Conservation (phyloP, 1,140 invertebrate genomes). For the Liolophura sinensis region DNA sequence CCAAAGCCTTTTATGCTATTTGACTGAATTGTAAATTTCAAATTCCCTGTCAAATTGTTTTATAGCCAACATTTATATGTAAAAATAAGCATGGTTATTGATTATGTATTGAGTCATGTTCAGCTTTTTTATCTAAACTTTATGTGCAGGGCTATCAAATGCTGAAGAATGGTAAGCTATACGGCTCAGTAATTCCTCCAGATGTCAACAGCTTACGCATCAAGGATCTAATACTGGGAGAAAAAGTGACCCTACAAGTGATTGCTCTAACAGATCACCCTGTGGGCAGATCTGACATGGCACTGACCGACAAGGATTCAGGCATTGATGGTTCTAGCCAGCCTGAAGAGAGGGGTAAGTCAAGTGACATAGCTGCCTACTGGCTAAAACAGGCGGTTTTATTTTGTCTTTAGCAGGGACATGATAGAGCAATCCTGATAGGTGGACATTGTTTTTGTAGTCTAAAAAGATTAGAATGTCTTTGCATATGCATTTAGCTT, state of each 20-base stretch:
- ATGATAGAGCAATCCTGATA: no score
- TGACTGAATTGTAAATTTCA: no score
- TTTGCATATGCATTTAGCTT: no score
- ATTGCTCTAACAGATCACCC: constrained; percentile 57
- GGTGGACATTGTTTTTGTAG: no score
- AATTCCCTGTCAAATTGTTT: background rate
- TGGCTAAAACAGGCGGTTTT: background rate
- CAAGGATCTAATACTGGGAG: constrained; percentile 52
- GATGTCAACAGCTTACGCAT: constrained; percentile 52
- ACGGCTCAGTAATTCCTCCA: constrained; percentile 54
- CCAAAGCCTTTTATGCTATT: no score
- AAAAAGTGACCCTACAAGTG: constrained; percentile 53
- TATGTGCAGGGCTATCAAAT: constrained; percentile 55
- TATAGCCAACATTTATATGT: background rate
- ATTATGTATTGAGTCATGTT: no score
- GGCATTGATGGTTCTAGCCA: constrained; percentile 15
- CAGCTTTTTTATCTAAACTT: background rate
- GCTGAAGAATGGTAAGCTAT: constrained; percentile 55
- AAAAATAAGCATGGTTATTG: no score
- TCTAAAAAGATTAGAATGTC: no score
- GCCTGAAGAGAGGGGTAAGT: constrained; percentile 20
- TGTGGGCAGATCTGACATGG: constrained; percentile 35
- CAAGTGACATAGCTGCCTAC: background rate
- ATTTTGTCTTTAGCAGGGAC: no score
- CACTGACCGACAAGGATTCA: constrained; percentile 12